Base-by-base conservation (phyloP, 2,888 invertebrate species). In the Tetrapedia diversipes region DNA sequence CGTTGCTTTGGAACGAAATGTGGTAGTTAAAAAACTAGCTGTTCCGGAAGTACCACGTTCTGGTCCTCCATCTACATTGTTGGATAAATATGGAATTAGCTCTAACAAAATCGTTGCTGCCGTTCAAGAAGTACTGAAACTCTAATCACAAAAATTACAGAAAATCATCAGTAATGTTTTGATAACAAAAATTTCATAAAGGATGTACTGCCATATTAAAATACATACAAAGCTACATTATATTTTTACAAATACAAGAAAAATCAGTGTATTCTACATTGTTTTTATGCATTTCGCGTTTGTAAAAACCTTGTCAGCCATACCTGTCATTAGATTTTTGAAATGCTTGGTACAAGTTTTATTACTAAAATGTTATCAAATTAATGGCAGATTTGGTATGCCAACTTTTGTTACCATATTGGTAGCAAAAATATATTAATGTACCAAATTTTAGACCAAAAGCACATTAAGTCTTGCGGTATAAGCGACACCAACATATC, bases 71-170 rank as follows among this genome's bases (percentile, higher is more conserved):
- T 93, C 93, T 39, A 97, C 95, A 3, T 94, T 99, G 65, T 93
- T 99, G 75, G 97, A 98, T 85, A 94, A 95, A 92, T 99, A 95
- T 93, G 98, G 98, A 80, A 96, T 99, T 89, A 96, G 96, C 83
- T 95, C 98, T 1, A 94, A 94, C 61, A 95, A 95, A 90, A 95
- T 99, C 87, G 94, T 94, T 19, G 93, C 93, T 65, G 97, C 97
- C 47, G 96, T 95, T 10, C 92, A 93, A 65, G 93, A 93, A 49
- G 88, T 96, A 66, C 91, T 96, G 66, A 94, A 95, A 88, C 89
- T 84, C 54, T 90, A 86, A 86, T 47, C 14, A 27, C 3, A n/a
- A n/a, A n/a, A 14, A 16, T 37, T 16, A n/a, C 22, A 19, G 7
- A 49, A 41, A 47, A n/a, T 61, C 24, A 60, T 45, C 41, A 43